Conservation (phyloP, 2,113 vertebrate genomes). For the Erythrocebus patas region DNA sequence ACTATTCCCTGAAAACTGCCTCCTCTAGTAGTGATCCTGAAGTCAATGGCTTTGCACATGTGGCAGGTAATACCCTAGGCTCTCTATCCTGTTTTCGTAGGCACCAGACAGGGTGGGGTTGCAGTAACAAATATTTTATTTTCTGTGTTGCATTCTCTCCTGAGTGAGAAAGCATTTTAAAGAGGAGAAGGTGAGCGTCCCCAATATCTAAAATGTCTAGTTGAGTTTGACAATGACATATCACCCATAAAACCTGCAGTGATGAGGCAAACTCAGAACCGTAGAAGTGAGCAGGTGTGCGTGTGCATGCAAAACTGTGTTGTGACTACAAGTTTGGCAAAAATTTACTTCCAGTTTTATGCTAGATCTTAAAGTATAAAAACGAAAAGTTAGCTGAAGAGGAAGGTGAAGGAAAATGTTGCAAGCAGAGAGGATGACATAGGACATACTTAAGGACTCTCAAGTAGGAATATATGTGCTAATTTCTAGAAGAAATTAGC, state of each 20-base stretch:
- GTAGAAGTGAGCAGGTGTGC: too few relatives aligned
- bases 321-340: not conserved
- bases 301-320: not conserved
- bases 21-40: not conserved
- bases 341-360: too few relatives aligned
- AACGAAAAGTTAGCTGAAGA: not conserved
- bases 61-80: not conserved
- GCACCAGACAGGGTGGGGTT: not conserved
- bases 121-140: not conserved
- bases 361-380: not conserved
- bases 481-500: not conserved
- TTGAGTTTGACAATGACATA: not conserved
- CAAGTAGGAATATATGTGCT: not conserved
- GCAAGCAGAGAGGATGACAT: not conserved
- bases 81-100: not conserved
- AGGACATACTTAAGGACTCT: fast-evolving
- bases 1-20: not conserved
- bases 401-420: not conserved
- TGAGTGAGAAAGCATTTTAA: not conserved
- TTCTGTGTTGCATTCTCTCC: not conserved
- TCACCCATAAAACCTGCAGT: not conserved
- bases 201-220: not conserved
- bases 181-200: not conserved
- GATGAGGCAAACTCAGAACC: not conserved
- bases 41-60: too few relatives aligned